These are phyloP conservation scores for Erebia epiphron DNA, from an alignment of 2,888 invertebrate genomes.

Conservation along the genomic window DNA sequence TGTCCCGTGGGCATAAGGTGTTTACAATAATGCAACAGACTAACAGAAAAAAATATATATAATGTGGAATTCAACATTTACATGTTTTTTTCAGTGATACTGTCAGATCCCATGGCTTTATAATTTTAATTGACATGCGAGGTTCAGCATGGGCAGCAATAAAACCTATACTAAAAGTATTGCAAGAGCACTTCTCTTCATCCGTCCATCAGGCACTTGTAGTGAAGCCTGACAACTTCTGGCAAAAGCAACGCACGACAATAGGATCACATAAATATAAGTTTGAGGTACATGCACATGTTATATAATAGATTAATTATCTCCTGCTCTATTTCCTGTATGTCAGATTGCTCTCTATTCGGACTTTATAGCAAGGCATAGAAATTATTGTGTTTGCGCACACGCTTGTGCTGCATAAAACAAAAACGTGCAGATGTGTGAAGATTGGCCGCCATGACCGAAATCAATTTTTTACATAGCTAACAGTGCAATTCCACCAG, in stretches of 20 bases:
- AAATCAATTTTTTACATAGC: too few relatives aligned
- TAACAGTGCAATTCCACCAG: too few relatives aligned
- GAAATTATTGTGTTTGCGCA: too few relatives aligned
- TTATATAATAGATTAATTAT: background rate
- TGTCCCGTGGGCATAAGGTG: too few relatives aligned
- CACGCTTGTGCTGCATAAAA: too few relatives aligned
- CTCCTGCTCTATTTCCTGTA: too few relatives aligned
- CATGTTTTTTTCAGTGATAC: slow-evolving; percentile 88
- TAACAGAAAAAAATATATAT: background rate
- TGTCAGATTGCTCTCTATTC: too few relatives aligned
- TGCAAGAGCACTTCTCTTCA: slow-evolving; percentile 97
- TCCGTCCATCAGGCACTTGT: slow-evolving; percentile 97
- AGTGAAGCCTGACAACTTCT: slow-evolving; percentile 99
- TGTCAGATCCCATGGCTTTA: slow-evolving; percentile 93
- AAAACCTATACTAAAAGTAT: slow-evolving; percentile 98
- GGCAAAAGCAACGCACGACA: slow-evolving; percentile 99
- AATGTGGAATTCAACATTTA: background rate
- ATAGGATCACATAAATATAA: slow-evolving; percentile 99
- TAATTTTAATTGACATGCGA: slow-evolving; percentile 98
- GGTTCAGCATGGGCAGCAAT: slow-evolving; percentile 98
- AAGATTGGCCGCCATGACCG: too few relatives aligned
- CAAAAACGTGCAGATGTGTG: too few relatives aligned
- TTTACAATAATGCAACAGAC: too few relatives aligned
- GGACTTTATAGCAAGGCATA: too few relatives aligned
- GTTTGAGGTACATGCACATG: slow-evolving; percentile 89